Base-by-base conservation (phyloP, 2,888 invertebrate genomes). In the Theretra japonica region DNA sequence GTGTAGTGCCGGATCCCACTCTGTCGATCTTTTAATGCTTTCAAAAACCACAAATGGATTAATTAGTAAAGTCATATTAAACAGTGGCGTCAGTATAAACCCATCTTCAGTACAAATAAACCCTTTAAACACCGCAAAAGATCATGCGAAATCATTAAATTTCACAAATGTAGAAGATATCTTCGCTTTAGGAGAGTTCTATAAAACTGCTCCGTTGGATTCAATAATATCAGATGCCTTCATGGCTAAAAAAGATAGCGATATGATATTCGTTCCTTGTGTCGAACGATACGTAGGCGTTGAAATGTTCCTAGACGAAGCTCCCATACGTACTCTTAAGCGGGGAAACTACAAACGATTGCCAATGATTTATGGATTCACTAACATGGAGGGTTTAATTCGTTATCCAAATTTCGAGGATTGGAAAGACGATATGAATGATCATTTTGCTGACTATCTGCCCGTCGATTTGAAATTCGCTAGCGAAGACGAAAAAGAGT, bases 141-240 rank as follows among this genome's bases (percentile, higher is more conserved):
- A n/a, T n/a, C n/a, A n/a, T n/a, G n/a, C n/a, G n/a, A n/a, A n/a
- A n/a, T n/a, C n/a, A n/a, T n/a, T n/a, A n/a, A n/a, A n/a, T n/a
- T n/a, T n/a, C n/a, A n/a, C n/a, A n/a, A n/a, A n/a, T n/a, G n/a
- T n/a, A n/a, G n/a, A n/a, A n/a, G n/a, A 90, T 73, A 65, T 88
- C 4, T 71, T 75, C 3, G 85, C 79, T 0, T 78, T 91, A 33
- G 87, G 86, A 82, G 74, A 83, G 4, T 91, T 89, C 76, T 92
- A 87, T 74, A 88, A 78, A 75, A 82, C 81, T 3, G 69, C 81
- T 2, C 70, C 87, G 2, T 79, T 82, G 69, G 80, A 86, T 65
- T 15, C 70, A 2, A 71, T 91, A 30, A 71, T 73, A 19, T 82
- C 59, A 17, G 50, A 72, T 28, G 6, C 68, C 23, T 73, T 74